phyloP scores from a whole-genome alignment of 92 coral and sea anemone genomes.

The Epizoanthus fatuus region DNA sequence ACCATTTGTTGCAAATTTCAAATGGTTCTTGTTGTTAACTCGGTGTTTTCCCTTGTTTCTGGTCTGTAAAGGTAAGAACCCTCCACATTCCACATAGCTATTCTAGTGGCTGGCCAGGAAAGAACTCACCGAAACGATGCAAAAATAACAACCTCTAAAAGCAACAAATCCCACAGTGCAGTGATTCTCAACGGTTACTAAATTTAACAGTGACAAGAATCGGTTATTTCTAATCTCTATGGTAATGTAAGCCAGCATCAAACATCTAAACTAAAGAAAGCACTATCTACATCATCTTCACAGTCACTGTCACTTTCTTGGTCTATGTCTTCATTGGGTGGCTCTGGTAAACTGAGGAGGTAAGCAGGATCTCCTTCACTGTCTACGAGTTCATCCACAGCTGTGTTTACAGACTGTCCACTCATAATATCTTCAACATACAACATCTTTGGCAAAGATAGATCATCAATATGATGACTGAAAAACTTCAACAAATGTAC shows the following conservation, averaged over 20 bases:
- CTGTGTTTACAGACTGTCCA: not conserved
- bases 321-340: not conserved
- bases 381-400: slow-evolving; percentile 3
- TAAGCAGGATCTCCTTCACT: not conserved
- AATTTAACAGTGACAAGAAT: too few relatives aligned
- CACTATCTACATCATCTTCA: slow-evolving; percentile 27
- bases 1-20: too few relatives aligned
- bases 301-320: slow-evolving; percentile 34
- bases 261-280: not conserved
- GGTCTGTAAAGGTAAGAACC: too few relatives aligned
- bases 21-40: too few relatives aligned
- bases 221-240: too few relatives aligned
- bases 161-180: not conserved
- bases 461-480: slow-evolving; percentile 1
- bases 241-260: not conserved
- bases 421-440: not conserved
- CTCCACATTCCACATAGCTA: too few relatives aligned
- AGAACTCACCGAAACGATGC: too few relatives aligned
- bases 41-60: too few relatives aligned
- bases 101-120: too few relatives aligned
- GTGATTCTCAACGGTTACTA: too few relatives aligned
- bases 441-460: slow-evolving; percentile 6
- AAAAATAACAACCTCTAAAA: not conserved
- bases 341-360: slow-evolving; percentile 36
- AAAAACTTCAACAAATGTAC: not conserved